Base-by-base conservation (phyloP, 2,888 invertebrate genomes). In the Pseudanteris insignis region DNA sequence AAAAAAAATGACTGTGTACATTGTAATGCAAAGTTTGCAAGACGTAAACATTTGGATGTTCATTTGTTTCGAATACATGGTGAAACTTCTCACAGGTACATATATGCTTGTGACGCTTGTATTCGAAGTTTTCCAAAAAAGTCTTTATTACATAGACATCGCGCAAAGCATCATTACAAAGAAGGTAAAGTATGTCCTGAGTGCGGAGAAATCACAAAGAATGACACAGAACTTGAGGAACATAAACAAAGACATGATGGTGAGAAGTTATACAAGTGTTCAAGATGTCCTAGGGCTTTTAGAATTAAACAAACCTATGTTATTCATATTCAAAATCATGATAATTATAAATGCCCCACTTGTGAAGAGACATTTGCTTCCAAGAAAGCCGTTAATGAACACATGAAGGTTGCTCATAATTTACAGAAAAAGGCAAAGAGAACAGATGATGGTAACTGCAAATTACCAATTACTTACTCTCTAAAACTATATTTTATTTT, bases 1-100 rank as follows among this genome's bases (percentile, higher is more conserved):
- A 71, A 74, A 28, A 70, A 76, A 26, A 79, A 79, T 50, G 77
- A 78, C 51, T 79, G 79, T 33, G 67, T 72, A 2, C 72, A 74
- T 40, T 79, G 79, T 51, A 73, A 69, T 44, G 72, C 72, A 15
- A 75, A 75, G 40, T 74, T 79, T 47, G 77, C 79, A 0, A 61
- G 73, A 11, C 67, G 75, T 12, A 73, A 73, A 44, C 73, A 79
- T 37, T 63, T 79, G 8, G 74, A 74, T 4, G 68, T 74, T 21
- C 79, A 79, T 50, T 62, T 78, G 28, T 70, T 73, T 34, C 71
- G 74, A 37, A 67, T 66, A 1, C 79, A 79, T 33, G 71, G 72
- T 1, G 71, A 73, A 50, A 67, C 67, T 15, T 66, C 65, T 5
- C 66, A 67, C 12, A 67, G 67, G 9, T 68, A 73, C 46, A 62